phyloP scores from a whole-genome alignment of 2,888 invertebrate genomes.

The Aphidius colemani region DNA sequence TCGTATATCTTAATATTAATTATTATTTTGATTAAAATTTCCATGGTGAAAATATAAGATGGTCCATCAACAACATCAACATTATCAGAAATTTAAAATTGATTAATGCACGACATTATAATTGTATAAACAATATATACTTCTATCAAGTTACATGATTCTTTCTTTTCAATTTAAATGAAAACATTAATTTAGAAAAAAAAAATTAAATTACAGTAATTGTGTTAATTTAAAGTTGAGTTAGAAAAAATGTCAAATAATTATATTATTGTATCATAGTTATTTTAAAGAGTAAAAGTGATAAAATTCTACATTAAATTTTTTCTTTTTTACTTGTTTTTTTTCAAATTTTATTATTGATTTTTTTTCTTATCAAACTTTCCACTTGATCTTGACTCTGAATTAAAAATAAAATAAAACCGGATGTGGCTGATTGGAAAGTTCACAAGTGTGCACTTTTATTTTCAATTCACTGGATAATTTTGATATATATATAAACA shows the following conservation, averaged over 20 bases:
- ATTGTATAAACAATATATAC: too few relatives aligned
- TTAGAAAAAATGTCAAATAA: background rate
- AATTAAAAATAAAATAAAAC: slow-evolving; percentile 14
- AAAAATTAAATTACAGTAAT: background rate
- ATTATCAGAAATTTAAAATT: too few relatives aligned
- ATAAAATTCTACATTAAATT: background rate
- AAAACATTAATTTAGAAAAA: background rate
- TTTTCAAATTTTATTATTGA: background rate
- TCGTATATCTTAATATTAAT: too few relatives aligned
- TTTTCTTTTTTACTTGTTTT: background rate
- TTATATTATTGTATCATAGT: background rate
- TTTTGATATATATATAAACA: too few relatives aligned
- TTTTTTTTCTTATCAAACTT: slow-evolving; percentile 21
- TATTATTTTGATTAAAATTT: too few relatives aligned
- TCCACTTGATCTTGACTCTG: slow-evolving; percentile 23
- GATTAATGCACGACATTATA: too few relatives aligned
- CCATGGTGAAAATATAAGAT: too few relatives aligned
- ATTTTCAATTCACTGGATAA: too few relatives aligned
- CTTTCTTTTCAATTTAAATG: background rate
- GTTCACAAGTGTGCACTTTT: slow-evolving; percentile 6
- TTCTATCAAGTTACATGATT: background rate
- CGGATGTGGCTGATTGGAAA: slow-evolving; percentile 31
- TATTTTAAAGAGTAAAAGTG: background rate
- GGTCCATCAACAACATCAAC: too few relatives aligned
- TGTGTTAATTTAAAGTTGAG: background rate